These are phyloP conservation scores for Fragum whitleyi DNA, from an alignment of 2,888 invertebrate species.

Conservation along the genomic window DNA sequence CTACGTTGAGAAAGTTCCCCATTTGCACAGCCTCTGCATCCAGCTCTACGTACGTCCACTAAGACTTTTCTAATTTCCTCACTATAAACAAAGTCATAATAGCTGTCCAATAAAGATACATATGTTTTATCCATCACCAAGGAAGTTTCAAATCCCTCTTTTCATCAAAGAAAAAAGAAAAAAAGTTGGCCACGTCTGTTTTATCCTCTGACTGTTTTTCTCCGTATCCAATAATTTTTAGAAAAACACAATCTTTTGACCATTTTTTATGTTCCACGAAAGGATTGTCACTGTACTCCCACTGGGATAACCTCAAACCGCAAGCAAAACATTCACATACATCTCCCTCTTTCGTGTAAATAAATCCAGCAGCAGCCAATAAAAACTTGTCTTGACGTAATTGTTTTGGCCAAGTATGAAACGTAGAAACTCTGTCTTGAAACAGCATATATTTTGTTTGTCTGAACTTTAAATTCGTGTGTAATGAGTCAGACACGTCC, in stretches of 20 bases:
- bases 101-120: constrained; percentile 48
- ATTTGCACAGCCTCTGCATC: constrained; percentile 40
- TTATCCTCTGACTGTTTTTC: background rate
- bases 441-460: background rate
- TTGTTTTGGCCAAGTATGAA: constrained; percentile 22
- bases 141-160: background rate
- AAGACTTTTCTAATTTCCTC: constrained; percentile 39
- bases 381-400: constrained; percentile 1
- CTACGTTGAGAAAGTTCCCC: constrained; percentile 38
- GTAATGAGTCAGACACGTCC: background rate
- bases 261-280: constrained; percentile 22
- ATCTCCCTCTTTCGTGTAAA: constrained; percentile 14
- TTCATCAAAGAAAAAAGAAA: background rate
- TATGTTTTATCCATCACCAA: constrained; percentile 38
- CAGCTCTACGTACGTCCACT: constrained; percentile 31
- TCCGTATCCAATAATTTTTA: constrained; percentile 28
- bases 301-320: constrained; percentile 12
- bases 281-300: background rate
- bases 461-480: background rate
- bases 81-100: constrained; percentile 54
- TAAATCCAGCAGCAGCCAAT: constrained; percentile 5
- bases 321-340: constrained; percentile 24
- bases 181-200: background rate
- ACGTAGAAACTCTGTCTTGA: constrained; percentile 5
- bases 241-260: constrained; percentile 25